phyloP scores from a whole-genome alignment of 1,140 invertebrate species.

The Nomia melanderi region DNA sequence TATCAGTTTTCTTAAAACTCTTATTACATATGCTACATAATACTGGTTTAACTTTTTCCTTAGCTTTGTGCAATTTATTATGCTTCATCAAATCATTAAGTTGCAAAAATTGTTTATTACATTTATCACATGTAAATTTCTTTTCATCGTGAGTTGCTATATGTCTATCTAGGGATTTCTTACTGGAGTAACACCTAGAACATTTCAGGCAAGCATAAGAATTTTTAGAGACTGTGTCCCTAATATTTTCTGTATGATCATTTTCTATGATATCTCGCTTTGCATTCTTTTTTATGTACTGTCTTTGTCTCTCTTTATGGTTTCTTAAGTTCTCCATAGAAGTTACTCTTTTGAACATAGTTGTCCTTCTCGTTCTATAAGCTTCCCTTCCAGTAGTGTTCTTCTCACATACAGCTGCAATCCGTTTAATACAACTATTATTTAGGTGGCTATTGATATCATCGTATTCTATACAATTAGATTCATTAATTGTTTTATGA shows the following conservation, averaged over 20 bases:
- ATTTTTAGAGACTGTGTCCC: slow-evolving; percentile 15
- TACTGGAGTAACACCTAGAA: slow-evolving; percentile 59
- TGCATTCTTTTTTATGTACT: slow-evolving; percentile 70
- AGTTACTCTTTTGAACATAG: slow-evolving; percentile 72
- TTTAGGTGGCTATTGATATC: slow-evolving; percentile 3
- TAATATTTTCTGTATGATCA: slow-evolving; percentile 17
- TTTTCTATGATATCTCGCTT: slow-evolving; percentile 50
- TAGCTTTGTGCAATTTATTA: slow-evolving; percentile 61
- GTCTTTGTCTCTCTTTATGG: slow-evolving; percentile 71
- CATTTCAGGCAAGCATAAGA: slow-evolving; percentile 60
- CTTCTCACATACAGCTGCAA: slow-evolving; percentile 50
- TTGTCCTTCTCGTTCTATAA: slow-evolving; percentile 62
- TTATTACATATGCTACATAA: slow-evolving; percentile 73
- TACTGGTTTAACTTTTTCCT: slow-evolving; percentile 62
- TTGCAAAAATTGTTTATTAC: slow-evolving; percentile 61
- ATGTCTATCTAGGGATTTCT: slow-evolving; percentile 65
- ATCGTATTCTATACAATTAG: not conserved
- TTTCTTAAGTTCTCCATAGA: slow-evolving; percentile 73
- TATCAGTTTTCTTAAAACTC: slow-evolving; percentile 70
- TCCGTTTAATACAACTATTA: slow-evolving; percentile 24
- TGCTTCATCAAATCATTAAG: slow-evolving; percentile 63
- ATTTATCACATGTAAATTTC: slow-evolving; percentile 63
- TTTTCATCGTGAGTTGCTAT: slow-evolving; percentile 51
- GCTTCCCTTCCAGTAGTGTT: slow-evolving; percentile 47
- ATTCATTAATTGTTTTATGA: slow-evolving; percentile 10